Conservation (phyloP, 2,113 vertebrate genomes). For the Halichoeres trimaculatus region DNA sequence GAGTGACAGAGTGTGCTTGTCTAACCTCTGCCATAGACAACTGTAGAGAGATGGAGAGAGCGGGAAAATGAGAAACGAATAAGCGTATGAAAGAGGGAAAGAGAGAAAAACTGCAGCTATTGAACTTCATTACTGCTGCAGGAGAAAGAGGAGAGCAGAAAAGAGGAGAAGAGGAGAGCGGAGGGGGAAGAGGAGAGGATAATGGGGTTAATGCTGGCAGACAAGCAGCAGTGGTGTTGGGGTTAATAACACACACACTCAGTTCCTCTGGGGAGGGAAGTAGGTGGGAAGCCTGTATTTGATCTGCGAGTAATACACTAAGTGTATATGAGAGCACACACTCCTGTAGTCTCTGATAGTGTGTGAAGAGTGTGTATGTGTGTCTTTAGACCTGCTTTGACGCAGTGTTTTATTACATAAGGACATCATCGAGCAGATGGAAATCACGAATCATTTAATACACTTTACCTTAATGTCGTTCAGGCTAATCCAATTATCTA, state of each 20-base stretch:
- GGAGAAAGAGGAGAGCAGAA: constrained; percentile 7
- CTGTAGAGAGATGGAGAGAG: constrained; percentile 60
- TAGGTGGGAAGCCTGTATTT: constrained; percentile 66
- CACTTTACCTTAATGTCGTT: constrained; percentile 24
- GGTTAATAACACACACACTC: constrained; percentile 74
- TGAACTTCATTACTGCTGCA: constrained; percentile 65
- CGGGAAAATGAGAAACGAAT: constrained; percentile 66
- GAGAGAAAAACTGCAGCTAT: constrained; percentile 59
- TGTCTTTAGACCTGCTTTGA: constrained; percentile 27
- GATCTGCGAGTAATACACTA: constrained; percentile 72
- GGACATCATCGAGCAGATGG: constrained; percentile 45
- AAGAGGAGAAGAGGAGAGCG: constrained; percentile 19
- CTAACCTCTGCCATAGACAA: constrained; percentile 74
- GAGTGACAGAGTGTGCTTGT: constrained; percentile 56
- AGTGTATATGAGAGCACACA: constrained; percentile 61
- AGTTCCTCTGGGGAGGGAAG: constrained; percentile 67
- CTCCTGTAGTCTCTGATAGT: constrained; percentile 5
- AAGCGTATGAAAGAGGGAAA: constrained; percentile 48
- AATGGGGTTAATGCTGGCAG: constrained; percentile 76
- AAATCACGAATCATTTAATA: constrained; percentile 57
- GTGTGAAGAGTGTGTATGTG: constrained; percentile 10
- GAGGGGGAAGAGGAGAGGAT: constrained; percentile 53
- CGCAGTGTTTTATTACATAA: constrained; percentile 36
- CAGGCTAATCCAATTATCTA: constrained; percentile 53
- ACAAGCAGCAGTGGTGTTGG: constrained; percentile 67